Percentiles rank a stretch among this genome's conserved stretches.
Evolutionary conservation across 2,888 invertebrate genomes (phyloP).

Genomic region (Pristionchus arcanus): DNA sequence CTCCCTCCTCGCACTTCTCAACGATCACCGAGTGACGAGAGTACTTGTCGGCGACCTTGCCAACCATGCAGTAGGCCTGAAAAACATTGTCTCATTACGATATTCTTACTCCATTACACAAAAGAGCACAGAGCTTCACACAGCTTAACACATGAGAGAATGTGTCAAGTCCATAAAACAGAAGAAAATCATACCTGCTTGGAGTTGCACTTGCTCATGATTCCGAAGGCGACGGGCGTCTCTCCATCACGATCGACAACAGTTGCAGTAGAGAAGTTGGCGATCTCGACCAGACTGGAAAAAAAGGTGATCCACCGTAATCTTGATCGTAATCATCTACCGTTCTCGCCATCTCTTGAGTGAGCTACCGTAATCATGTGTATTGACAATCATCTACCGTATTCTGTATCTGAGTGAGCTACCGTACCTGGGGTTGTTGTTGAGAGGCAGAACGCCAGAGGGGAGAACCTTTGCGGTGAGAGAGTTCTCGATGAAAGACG

Average conservation of each 20-base stretch:
- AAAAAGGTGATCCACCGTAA: background rate
- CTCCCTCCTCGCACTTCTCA: constrained; percentile 57
- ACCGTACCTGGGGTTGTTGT: constrained; percentile 69
- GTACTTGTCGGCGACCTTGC: constrained; percentile 70
- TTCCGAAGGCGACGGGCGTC: constrained; percentile 72
- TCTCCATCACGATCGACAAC: constrained; percentile 66
- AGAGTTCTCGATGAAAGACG: constrained; percentile 54
- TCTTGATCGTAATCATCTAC: background rate
- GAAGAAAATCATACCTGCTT: constrained; percentile 64
- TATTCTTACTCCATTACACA: no score
- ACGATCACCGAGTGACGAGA: constrained; percentile 68
- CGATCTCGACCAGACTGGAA: constrained; percentile 60
- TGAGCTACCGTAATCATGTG: background rate
- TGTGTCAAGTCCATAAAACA: no score
- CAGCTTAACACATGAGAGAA: no score
- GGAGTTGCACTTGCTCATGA: constrained; percentile 68
- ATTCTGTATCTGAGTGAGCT: background rate
- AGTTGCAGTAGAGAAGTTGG: constrained; percentile 68
- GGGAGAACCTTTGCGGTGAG: constrained; percentile 41
- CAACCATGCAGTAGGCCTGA: constrained; percentile 74
- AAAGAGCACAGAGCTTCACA: no score
- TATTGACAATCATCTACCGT: no score
- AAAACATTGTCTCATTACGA: background rate
- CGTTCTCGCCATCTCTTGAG: background rate
- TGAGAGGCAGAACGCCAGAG: constrained; percentile 70